Percentiles rank a stretch among this genome's conserved stretches.
Evolutionary conservation across 2,888 invertebrate genomes (phyloP).

Genomic region (Cepaea hortensis): DNA sequence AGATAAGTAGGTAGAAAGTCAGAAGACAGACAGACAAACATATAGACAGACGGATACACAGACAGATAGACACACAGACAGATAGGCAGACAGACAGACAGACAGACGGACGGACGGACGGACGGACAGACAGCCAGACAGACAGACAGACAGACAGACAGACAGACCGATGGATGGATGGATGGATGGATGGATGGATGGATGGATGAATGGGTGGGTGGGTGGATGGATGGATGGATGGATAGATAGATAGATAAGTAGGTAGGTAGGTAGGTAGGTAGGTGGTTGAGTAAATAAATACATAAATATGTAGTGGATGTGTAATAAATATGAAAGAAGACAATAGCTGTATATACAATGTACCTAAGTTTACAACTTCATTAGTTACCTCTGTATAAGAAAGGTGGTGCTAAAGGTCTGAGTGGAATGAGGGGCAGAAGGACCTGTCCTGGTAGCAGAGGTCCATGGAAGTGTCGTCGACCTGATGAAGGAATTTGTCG

Average conservation of each 20-base stretch:
- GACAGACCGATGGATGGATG: too few relatives aligned
- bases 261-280: too few relatives aligned
- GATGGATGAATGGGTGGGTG: too few relatives aligned
- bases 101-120: neutral
- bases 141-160: neutral
- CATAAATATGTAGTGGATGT: too few relatives aligned
- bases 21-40: neutral
- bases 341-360: too few relatives aligned
- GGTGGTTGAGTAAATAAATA: too few relatives aligned
- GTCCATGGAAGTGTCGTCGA: neutral
- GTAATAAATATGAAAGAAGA: too few relatives aligned
- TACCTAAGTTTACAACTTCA: slow-evolving; percentile 2
- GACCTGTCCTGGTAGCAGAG: neutral
- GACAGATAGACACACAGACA: slow-evolving; percentile 2
- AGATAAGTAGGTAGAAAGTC: neutral
- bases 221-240: too few relatives aligned
- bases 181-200: too few relatives aligned
- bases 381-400: neutral
- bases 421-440: neutral
- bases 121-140: neutral
- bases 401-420: neutral
- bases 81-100: neutral
- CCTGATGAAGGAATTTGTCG: too few relatives aligned
- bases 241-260: too few relatives aligned
- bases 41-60: neutral